phyloP scores from a whole-genome alignment of 2,797 vertebrate genomes.

The Salarias fasciatus region DNA sequence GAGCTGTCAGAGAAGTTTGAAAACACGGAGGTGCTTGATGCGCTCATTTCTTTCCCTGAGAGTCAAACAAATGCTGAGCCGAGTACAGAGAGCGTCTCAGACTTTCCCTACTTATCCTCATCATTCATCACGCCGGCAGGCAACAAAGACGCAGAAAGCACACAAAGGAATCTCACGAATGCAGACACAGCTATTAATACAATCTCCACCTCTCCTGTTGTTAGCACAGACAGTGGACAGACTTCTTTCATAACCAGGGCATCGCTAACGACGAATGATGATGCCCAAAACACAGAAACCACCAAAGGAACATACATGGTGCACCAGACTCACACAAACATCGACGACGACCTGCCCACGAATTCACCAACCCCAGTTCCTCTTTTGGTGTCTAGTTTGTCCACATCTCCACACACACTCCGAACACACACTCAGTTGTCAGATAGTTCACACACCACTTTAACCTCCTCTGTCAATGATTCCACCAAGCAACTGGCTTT shows the following conservation, averaged over 20 bases:
- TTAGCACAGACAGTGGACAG: background rate
- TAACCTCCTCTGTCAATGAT: conserved; percentile 1
- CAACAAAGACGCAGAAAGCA: conserved; percentile 12
- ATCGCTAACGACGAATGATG: background rate
- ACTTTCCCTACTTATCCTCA: conserved; percentile 1
- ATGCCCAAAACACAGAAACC: conserved; percentile 14
- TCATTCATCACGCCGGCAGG: background rate
- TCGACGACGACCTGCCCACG: background rate
- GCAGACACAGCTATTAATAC: background rate
- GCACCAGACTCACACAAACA: background rate
- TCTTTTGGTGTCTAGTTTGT: conserved; percentile 1
- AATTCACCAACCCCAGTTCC: conserved; percentile 4
- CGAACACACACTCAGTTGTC: background rate
- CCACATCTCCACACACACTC: background rate
- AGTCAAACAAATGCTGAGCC: conserved; percentile 20
- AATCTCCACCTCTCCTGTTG: background rate
- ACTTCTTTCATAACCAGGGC: conserved; percentile 17
- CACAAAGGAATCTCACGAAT: background rate
- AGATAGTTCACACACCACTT: background rate
- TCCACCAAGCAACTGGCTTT: background rate
- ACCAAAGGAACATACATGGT: background rate
- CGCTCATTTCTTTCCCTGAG: conserved; percentile 5
- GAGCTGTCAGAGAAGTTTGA: conserved; percentile 4
- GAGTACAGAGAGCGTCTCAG: conserved; percentile 19
- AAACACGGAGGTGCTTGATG: background rate